These are phyloP conservation scores for Gopherus flavomarginatus DNA, from an alignment of 2,113 vertebrate species.

Conservation along the genomic window DNA sequence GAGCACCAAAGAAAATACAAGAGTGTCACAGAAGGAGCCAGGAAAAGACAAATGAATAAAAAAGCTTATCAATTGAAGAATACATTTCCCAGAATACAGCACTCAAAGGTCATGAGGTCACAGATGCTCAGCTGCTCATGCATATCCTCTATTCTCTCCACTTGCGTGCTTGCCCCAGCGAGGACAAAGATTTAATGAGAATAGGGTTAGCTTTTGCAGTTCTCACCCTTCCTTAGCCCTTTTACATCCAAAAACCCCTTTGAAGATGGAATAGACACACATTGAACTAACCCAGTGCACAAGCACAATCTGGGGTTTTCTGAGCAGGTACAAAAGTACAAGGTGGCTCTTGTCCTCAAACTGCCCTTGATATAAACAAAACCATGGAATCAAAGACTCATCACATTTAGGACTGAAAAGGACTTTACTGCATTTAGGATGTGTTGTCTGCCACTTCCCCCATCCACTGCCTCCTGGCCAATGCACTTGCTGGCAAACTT, in stretches of 20 bases:
- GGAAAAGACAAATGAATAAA: slow-evolving; percentile 70
- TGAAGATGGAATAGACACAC: slow-evolving; percentile 61
- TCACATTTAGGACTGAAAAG: slow-evolving; percentile 19
- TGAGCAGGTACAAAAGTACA: slow-evolving; percentile 61
- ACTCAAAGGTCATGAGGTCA: slow-evolving; percentile 63
- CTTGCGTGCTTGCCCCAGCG: neutral
- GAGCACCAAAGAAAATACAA: slow-evolving; percentile 67
- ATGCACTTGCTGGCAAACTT: neutral
- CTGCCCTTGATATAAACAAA: slow-evolving; percentile 57
- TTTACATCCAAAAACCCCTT: slow-evolving; percentile 68
- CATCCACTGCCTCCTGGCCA: neutral
- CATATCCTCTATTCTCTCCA: slow-evolving; percentile 61
- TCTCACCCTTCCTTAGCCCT: slow-evolving; percentile 70
- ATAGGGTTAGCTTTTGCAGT: slow-evolving; percentile 62
- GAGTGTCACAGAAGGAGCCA: slow-evolving; percentile 55
- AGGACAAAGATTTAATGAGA: slow-evolving; percentile 66
- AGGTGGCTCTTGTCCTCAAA: slow-evolving; percentile 61
- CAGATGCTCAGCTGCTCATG: slow-evolving; percentile 63
- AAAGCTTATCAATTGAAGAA: slow-evolving; percentile 67
- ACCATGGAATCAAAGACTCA: slow-evolving; percentile 32
- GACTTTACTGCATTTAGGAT: neutral
- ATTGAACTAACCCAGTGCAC: slow-evolving; percentile 66
- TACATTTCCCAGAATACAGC: slow-evolving; percentile 69
- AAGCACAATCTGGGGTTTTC: slow-evolving; percentile 63
- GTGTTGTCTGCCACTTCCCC: neutral